A percentile compares a stretch with the other conserved stretches of the same genome.
phyloP scores from a whole-genome alignment of 2,797 vertebrate genomes.

The Anolis apletophallus region DNA sequence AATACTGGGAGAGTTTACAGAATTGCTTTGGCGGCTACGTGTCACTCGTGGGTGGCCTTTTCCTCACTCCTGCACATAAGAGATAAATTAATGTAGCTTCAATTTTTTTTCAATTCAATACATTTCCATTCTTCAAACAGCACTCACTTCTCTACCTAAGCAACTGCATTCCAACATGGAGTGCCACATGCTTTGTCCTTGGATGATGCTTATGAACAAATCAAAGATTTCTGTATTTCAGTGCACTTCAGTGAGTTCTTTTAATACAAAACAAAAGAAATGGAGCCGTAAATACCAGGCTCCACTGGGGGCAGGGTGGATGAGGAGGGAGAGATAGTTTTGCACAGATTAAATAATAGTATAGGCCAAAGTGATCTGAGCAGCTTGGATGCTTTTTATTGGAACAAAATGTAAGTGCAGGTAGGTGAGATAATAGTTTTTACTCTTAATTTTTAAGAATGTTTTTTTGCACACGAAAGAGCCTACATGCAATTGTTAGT shows the following conservation, averaged over 20 bases:
- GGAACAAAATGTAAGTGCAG: no score
- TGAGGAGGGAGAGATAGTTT: background rate
- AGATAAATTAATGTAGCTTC: background rate
- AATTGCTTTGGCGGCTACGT: no score
- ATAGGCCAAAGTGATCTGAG: background rate
- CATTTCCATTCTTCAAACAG: slow-evolving; percentile 13
- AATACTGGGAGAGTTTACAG: no score
- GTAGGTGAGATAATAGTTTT: background rate
- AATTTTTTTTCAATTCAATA: background rate
- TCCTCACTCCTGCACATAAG: background rate
- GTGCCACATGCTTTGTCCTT: background rate
- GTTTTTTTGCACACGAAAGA: background rate
- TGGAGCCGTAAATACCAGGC: background rate
- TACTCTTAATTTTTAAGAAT: background rate
- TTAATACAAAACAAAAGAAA: background rate
- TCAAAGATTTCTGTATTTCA: slow-evolving; percentile 5
- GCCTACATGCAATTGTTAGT: no score
- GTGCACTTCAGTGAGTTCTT: slow-evolving; percentile 13
- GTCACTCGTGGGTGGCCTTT: no score
- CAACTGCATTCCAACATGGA: background rate
- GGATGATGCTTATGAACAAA: background rate
- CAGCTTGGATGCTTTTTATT: background rate
- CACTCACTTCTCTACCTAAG: slow-evolving; percentile 16
- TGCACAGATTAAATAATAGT: background rate
- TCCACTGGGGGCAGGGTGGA: no score